Evolutionary conservation across 2,113 vertebrate species (phyloP).

Genomic region (Globicephala melas): DNA sequence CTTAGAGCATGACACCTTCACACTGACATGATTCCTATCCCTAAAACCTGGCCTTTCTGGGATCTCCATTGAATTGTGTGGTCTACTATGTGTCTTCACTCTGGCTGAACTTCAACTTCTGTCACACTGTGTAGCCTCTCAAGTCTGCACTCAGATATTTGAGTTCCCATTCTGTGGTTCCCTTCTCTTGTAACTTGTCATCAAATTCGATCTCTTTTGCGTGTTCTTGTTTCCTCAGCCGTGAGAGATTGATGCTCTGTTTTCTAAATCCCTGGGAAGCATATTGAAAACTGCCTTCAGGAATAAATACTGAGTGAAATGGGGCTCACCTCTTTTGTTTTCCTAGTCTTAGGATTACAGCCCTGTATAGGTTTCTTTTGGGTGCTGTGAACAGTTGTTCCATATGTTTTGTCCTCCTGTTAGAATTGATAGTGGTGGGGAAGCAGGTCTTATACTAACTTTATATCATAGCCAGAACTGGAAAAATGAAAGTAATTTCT

Average conservation of each 20-base stretch:
- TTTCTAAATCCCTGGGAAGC: background rate
- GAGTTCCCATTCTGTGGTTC: background rate
- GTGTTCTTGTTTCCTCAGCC: background rate
- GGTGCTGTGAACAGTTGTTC: background rate
- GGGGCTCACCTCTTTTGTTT: background rate
- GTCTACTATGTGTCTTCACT: background rate
- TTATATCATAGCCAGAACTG: background rate
- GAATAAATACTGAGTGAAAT: background rate
- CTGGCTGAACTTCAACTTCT: background rate
- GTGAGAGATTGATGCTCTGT: background rate
- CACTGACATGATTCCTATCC: background rate
- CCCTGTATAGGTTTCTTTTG: background rate
- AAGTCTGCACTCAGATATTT: background rate
- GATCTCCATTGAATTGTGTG: background rate
- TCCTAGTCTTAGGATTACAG: background rate
- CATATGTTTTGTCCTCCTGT: background rate
- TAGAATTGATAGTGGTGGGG: background rate
- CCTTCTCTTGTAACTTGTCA: background rate
- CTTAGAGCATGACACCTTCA: background rate
- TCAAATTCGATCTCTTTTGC: background rate
- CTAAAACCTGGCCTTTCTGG: background rate
- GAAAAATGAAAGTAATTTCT: background rate
- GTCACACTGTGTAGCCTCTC: background rate
- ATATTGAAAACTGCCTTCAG: background rate
- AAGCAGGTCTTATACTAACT: background rate